Conservation (phyloP, 2,888 invertebrate genomes). For the Lasius fuliginosus region DNA sequence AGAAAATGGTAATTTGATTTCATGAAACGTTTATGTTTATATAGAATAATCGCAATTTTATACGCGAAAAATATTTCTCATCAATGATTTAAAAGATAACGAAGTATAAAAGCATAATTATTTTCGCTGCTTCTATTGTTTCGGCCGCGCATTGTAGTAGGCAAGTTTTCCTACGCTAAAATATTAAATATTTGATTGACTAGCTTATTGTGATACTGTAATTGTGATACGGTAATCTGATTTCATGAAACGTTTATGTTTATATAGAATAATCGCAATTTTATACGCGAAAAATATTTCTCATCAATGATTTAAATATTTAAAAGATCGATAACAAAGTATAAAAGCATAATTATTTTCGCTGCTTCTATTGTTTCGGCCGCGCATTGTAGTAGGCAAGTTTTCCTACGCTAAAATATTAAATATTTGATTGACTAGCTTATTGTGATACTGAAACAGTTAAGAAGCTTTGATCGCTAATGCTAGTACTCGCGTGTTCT, state of each 20-base stretch:
- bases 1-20: not conserved
- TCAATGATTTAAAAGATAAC: not conserved
- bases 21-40: too few relatives aligned
- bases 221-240: not conserved
- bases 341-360: not conserved
- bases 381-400: not conserved
- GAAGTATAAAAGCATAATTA: not conserved
- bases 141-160: not conserved
- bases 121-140: not conserved
- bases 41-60: not conserved
- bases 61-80: not conserved
- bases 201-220: not conserved
- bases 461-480: constrained; percentile 19
- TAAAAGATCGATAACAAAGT: not conserved
- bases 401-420: not conserved
- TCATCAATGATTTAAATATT: not conserved
- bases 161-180: not conserved
- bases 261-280: not conserved
- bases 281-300: not conserved
- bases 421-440: not conserved
- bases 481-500: not conserved
- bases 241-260: not conserved
- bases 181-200: not conserved
- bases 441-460: constrained; percentile 9
- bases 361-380: not conserved